Percentiles rank a stretch among this genome's conserved stretches.
These are phyloP conservation scores for Elgaria multicarinata DNA, from an alignment of 2,113 vertebrate genomes.

Conservation along the genomic window DNA sequence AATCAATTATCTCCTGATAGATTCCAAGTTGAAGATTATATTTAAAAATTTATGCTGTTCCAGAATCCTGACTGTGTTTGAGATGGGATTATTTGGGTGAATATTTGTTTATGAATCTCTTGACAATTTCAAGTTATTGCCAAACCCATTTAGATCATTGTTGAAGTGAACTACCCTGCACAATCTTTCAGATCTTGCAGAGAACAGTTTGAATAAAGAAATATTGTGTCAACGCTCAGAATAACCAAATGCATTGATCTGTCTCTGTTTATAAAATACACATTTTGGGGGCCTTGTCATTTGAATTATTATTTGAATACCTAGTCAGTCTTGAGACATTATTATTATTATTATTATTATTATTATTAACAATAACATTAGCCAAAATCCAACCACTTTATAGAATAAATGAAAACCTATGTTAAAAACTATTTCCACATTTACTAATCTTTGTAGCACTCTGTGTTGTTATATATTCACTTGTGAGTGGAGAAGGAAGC, in stretches of 20 bases:
- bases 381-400: constrained; percentile 37
- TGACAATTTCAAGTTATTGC: constrained; percentile 67
- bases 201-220: constrained; percentile 60
- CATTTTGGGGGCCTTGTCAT: constrained; percentile 38
- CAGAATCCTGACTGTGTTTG: constrained; percentile 75
- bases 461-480: neutral
- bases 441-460: constrained; percentile 24
- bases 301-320: constrained; percentile 64
- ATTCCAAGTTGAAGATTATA: constrained; percentile 77
- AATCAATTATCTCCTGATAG: constrained; percentile 79
- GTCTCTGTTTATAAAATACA: constrained; percentile 67
- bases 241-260: constrained; percentile 63
- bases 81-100: constrained; percentile 64
- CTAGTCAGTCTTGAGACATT: neutral
- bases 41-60: constrained; percentile 77
- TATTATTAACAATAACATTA: constrained; percentile 31
- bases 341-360: neutral
- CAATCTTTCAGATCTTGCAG: constrained; percentile 67
- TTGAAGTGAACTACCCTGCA: constrained; percentile 46
- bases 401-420: constrained; percentile 10
- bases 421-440: constrained; percentile 46
- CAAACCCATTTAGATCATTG: constrained; percentile 55
- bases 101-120: constrained; percentile 74
- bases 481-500: too few species aligned
- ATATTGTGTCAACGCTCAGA: constrained; percentile 49